phyloP scores from a whole-genome alignment of 2,888 invertebrate genomes.

The Oxyteleia sp. region DNA sequence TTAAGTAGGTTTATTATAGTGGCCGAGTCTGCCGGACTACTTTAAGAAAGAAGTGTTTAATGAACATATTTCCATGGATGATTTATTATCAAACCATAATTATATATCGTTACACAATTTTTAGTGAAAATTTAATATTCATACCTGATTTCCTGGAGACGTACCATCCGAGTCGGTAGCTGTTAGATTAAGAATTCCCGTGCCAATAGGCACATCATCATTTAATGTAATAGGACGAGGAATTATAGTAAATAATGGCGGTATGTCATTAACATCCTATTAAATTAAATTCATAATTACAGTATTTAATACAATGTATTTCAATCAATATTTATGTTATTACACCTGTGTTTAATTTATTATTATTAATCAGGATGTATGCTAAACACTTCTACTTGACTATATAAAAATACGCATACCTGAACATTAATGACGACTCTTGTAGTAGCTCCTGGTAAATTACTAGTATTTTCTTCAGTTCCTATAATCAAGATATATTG shows the following conservation, averaged over 20 bases:
- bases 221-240: slow-evolving; percentile 94
- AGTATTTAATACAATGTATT: background rate
- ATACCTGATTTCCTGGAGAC: slow-evolving; percentile 93
- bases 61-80: too few species aligned
- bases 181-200: slow-evolving; percentile 92
- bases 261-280: slow-evolving; percentile 95
- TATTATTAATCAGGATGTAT: slow-evolving; percentile 1
- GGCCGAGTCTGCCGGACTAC: too few species aligned
- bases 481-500: slow-evolving; percentile 93
- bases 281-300: slow-evolving; percentile 67
- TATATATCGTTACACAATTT: too few species aligned
- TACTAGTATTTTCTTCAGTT: slow-evolving; percentile 93
- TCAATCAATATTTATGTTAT: too few species aligned
- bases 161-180: slow-evolving; percentile 96
- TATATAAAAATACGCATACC: slow-evolving; percentile 86
- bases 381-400: background rate
- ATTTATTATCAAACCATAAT: too few species aligned
- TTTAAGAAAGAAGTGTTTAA: too few species aligned
- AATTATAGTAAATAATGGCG: slow-evolving; percentile 94
- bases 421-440: slow-evolving; percentile 92
- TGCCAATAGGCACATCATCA: slow-evolving; percentile 94
- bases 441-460: slow-evolving; percentile 91
- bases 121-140: background rate
- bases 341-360: background rate
- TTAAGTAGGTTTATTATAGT: too few species aligned